Evolutionary conservation across 2,888 invertebrate species (phyloP).

Genomic region (Ectemnius cavifrons): DNA sequence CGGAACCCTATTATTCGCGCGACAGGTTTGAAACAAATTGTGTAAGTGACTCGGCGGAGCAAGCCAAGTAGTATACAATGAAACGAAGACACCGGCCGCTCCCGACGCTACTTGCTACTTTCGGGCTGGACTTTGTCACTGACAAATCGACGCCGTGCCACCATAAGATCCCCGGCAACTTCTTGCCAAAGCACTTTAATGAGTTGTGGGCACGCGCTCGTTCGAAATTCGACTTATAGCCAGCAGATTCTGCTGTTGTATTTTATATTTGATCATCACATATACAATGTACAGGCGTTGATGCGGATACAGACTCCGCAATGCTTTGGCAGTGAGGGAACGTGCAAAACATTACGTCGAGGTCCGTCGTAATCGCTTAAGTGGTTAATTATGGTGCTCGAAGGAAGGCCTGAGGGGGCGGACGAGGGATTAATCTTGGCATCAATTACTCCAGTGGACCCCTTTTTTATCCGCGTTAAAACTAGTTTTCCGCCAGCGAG

Average conservation of each 20-base stretch:
- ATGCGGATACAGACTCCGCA: too few relatives aligned
- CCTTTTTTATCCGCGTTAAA: constrained; percentile 43
- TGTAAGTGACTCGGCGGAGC: constrained; percentile 44
- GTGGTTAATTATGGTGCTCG: constrained; percentile 70
- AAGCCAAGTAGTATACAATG: constrained; percentile 40
- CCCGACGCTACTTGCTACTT: constrained; percentile 15
- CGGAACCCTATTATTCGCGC: constrained; percentile 48
- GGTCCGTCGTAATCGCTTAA: constrained; percentile 70
- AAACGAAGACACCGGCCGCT: constrained; percentile 27
- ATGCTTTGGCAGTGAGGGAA: constrained; percentile 11
- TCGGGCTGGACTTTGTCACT: constrained; percentile 53
- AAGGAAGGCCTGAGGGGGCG: constrained; percentile 64
- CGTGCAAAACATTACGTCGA: constrained; percentile 64
- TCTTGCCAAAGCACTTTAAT: constrained; percentile 66
- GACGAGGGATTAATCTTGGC: constrained; percentile 63
- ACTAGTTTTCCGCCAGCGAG: constrained; percentile 42
- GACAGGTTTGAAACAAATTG: constrained; percentile 56
- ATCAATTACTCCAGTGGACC: constrained; percentile 57
- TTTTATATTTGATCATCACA: too few relatives aligned
- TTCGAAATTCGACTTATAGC: too few relatives aligned
- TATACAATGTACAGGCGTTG: too few relatives aligned
- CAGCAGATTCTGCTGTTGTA: too few relatives aligned
- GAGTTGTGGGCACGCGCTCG: constrained; percentile 15
- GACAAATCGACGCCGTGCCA: constrained; percentile 67
- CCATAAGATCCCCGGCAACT: constrained; percentile 47